Percentiles rank a stretch among this genome's conserved stretches.
Conservation (phyloP, 2,797 vertebrate species). For the Enteromius paludinosus region DNA sequence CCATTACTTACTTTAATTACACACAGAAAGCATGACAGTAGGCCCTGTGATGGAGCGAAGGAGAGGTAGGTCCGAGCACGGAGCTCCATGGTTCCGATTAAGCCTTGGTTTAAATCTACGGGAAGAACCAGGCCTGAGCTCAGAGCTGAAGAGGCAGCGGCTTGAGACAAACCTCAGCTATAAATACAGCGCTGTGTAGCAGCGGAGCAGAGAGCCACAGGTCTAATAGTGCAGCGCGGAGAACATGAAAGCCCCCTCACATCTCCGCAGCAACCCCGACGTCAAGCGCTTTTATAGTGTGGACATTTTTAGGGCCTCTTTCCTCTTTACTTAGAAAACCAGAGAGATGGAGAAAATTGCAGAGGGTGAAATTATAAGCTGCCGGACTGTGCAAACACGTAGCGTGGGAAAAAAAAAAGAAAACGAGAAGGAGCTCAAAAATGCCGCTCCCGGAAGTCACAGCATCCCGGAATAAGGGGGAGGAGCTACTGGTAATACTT, state of each 20-base stretch:
- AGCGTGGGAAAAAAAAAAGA: constrained; percentile 50
- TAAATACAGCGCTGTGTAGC: constrained; percentile 54
- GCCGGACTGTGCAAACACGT: constrained; percentile 68
- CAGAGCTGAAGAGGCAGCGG: constrained; percentile 33
- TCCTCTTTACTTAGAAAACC: constrained; percentile 73
- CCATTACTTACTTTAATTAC: constrained; percentile 11
- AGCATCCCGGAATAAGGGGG: constrained; percentile 14
- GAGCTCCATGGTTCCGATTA: constrained; percentile 1
- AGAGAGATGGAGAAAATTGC: constrained; percentile 67
- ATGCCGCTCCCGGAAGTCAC: constrained; percentile 15
- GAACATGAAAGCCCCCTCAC: constrained; percentile 60
- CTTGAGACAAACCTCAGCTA: constrained; percentile 58
- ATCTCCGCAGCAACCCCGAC: constrained; percentile 55
- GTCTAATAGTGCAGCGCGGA: constrained; percentile 34
- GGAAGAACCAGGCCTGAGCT: constrained; percentile 39
- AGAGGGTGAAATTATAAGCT: constrained; percentile 72
- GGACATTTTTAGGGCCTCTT: constrained; percentile 57
- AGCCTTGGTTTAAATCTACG: constrained; percentile 3
- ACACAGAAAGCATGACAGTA: background rate
- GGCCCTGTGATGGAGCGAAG: background rate
- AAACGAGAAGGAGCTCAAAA: constrained; percentile 54
- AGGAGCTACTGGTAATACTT: background rate
- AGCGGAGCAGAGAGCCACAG: constrained; percentile 42
- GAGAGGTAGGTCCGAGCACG: background rate
- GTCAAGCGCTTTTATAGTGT: constrained; percentile 56